These are phyloP conservation scores for Limnothrissa miodon DNA, from an alignment of 2,113 vertebrate species.

Conservation along the genomic window DNA sequence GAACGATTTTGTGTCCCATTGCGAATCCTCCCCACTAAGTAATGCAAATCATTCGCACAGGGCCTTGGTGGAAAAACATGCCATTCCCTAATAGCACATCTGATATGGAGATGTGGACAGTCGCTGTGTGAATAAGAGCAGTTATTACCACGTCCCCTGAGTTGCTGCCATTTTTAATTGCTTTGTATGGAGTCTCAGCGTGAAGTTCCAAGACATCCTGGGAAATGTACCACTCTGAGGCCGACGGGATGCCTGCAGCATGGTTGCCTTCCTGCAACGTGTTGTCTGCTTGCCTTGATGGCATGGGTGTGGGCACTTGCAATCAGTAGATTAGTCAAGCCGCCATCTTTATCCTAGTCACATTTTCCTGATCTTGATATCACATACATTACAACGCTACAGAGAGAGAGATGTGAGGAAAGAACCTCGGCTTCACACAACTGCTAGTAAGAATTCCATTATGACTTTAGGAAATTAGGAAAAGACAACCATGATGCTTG, in stretches of 20 bases:
- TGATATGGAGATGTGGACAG: conserved; percentile 27
- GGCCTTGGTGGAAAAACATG: background rate
- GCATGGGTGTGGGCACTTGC: too few relatives aligned
- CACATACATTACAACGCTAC: too few relatives aligned
- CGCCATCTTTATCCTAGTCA: too few relatives aligned
- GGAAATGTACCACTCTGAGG: background rate
- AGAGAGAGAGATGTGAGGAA: too few relatives aligned
- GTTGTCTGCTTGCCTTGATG: background rate
- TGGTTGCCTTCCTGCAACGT: too few relatives aligned
- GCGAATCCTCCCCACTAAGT: conserved; percentile 25
- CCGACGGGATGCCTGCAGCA: background rate
- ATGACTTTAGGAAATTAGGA: too few relatives aligned
- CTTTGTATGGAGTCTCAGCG: conserved; percentile 13
- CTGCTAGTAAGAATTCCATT: too few relatives aligned
- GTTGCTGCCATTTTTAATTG: conserved; percentile 18
- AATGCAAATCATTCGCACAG: background rate
- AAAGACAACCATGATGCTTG: too few relatives aligned
- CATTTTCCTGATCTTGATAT: too few relatives aligned
- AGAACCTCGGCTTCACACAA: too few relatives aligned
- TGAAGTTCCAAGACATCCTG: conserved; percentile 29
- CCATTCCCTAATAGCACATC: background rate
- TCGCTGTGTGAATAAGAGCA: conserved; percentile 28
- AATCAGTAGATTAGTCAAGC: too few relatives aligned
- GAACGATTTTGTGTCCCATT: conserved; percentile 17
- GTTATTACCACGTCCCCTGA: conserved; percentile 31